A percentile compares a stretch with the other conserved stretches of the same genome.
Conservation (phyloP, 2,113 vertebrate genomes). For the Sterna hirundo region DNA sequence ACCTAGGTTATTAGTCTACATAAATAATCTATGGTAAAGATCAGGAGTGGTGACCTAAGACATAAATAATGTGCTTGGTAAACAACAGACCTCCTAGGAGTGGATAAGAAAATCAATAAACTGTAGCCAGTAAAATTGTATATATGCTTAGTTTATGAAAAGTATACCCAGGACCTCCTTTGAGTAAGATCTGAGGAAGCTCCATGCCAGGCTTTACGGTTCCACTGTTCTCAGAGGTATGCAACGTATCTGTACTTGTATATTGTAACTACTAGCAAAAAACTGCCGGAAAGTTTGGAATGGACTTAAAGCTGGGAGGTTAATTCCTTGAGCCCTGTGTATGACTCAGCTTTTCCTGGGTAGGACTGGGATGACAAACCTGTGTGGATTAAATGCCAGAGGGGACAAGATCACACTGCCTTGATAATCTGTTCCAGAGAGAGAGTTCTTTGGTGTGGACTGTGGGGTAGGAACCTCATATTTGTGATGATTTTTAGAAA, state of each 20-base stretch:
- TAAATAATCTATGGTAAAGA: background rate
- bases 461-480: background rate
- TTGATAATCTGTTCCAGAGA: background rate
- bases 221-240: background rate
- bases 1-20: background rate
- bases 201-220: background rate
- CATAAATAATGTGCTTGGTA: background rate
- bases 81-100: background rate
- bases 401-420: background rate
- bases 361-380: background rate
- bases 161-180: background rate
- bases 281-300: background rate
- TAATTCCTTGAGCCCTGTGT: background rate
- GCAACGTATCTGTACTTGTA: rapidly evolving
- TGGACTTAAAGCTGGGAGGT: background rate
- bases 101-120: background rate
- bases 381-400: background rate
- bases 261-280: background rate
- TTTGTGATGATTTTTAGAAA: background rate
- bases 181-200: background rate
- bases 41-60: background rate
- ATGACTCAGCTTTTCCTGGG: background rate
- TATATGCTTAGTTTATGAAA: background rate
- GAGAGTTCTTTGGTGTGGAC: background rate
- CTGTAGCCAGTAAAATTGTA: background rate